Base-by-base conservation (phyloP, 2,888 invertebrate species). In the Taphrorychus bicolor region DNA sequence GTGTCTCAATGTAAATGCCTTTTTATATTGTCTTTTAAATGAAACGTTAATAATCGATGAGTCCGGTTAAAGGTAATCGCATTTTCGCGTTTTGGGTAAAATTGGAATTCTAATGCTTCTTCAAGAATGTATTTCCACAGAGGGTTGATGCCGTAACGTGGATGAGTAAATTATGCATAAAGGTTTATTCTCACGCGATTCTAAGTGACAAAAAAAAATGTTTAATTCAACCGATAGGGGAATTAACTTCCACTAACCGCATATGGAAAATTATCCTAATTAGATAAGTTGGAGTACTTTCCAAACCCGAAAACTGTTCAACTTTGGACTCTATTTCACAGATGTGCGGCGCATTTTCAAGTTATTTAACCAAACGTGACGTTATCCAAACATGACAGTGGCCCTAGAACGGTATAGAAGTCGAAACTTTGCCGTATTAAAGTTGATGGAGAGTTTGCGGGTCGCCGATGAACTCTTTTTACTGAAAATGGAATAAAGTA, bases 341-440 rank as follows among this genome's bases (percentile, higher is more conserved):
- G 14, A 45, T 45, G 14, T 45, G 45, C 17, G 45, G 45, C 45
- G 32, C 14, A 45, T 45, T 45, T 45, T 45, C 45, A 45, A 45
- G 14, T 45, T 14, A 14, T 45, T 45, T 17, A 45, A 45, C 45
- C 14, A 2, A 45, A 45, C 14, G 16, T 45, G 45, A 45, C 45
- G 45, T 4, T n/a, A 16, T 45, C 5, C 17, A 45, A 45, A 45
- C 45, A 45, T 45, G 16, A 32, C 32, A n/a, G n/a, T n/a, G n/a
- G 32, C 32, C 11, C 32, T 11, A 32, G 5, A 32, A 32, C 7
- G 32, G 32, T 7, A 32, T 32, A 11, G 32, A 14, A 45, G 14
- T 16, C 17, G 16, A 14, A 45, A 45, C 45, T 45, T 45, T 45
- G 5, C 5, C 11, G 45, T 45, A 45, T 45, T 45, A 45, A 45